phyloP scores from a whole-genome alignment of 2,888 invertebrate species.

The Dermolepida albohirtum region DNA sequence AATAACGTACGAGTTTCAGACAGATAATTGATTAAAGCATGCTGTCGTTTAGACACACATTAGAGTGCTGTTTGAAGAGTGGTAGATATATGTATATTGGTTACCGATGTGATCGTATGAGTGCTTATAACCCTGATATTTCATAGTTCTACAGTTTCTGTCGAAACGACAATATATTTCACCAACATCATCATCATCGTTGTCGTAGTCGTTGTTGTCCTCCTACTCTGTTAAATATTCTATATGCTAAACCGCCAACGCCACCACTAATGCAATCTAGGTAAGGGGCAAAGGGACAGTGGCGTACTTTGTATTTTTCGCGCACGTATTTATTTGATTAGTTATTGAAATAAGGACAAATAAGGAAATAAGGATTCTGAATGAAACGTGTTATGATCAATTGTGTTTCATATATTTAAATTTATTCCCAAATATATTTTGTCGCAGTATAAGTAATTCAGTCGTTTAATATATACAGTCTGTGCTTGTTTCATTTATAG shows the following conservation, averaged over 20 bases:
- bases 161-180: conserved; percentile 28
- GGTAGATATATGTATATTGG: conserved; percentile 27
- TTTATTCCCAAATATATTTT: no score
- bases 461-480: no score
- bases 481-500: no score
- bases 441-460: no score
- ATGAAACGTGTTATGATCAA: no score
- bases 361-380: no score
- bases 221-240: conserved; percentile 26
- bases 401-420: no score
- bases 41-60: conserved; percentile 40
- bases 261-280: conserved; percentile 10
- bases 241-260: conserved; percentile 4
- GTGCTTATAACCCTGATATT: conserved; percentile 32
- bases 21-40: conserved; percentile 45
- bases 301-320: background rate
- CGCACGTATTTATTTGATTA: no score
- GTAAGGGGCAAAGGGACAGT: conserved; percentile 6
- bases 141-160: conserved; percentile 20
- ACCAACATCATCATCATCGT: conserved; percentile 20
- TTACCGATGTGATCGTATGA: conserved; percentile 1
- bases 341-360: no score
- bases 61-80: conserved; percentile 43
- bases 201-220: conserved; percentile 13
- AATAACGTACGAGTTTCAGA: conserved; percentile 41